Conservation (phyloP, 2,888 invertebrate species). For the Bhutanitis thaidina region DNA sequence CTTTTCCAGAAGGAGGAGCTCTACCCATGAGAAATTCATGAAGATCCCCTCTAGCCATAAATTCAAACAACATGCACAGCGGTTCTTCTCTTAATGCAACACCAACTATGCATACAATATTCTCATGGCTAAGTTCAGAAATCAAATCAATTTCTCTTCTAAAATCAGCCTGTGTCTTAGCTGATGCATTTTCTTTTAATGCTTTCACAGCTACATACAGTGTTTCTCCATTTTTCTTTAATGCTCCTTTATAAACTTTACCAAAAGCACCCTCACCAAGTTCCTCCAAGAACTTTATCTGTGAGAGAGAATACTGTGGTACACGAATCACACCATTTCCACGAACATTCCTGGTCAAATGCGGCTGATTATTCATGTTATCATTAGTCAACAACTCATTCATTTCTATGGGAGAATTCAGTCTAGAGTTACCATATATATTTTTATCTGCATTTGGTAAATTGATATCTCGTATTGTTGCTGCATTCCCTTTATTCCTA, state of each 20-base stretch:
- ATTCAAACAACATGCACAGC: constrained; percentile 97
- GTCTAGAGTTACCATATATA: constrained; percentile 88
- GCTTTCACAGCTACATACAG: constrained; percentile 96
- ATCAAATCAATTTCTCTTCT: constrained; percentile 96
- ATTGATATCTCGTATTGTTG: constrained; percentile 84
- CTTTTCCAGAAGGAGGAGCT: constrained; percentile 90
- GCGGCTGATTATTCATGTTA: constrained; percentile 66
- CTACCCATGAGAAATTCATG: constrained; percentile 96
- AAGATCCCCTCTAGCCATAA: constrained; percentile 97
- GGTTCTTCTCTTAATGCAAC: constrained; percentile 94
- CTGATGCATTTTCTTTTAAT: constrained; percentile 93
- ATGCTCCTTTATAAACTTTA: constrained; percentile 97
- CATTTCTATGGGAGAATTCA: constrained; percentile 91
- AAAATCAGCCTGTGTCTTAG: constrained; percentile 95
- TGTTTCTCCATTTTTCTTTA: constrained; percentile 84
- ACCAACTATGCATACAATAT: constrained; percentile 96
- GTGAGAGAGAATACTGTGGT: constrained; percentile 91
- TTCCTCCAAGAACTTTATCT: constrained; percentile 93
- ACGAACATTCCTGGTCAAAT: constrained; percentile 65
- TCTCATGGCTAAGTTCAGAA: constrained; percentile 95
- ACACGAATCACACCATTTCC: constrained; percentile 82
- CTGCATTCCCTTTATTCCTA: constrained; percentile 76
- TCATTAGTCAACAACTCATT: constrained; percentile 85
- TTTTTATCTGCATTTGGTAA: constrained; percentile 88
- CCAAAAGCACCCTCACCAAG: constrained; percentile 98